Percentiles rank a stretch among this genome's conserved stretches.
These are phyloP conservation scores for Patiria pectinifera DNA, from an alignment of 53 echinoderm and acorn worm genomes.

Conservation along the genomic window DNA sequence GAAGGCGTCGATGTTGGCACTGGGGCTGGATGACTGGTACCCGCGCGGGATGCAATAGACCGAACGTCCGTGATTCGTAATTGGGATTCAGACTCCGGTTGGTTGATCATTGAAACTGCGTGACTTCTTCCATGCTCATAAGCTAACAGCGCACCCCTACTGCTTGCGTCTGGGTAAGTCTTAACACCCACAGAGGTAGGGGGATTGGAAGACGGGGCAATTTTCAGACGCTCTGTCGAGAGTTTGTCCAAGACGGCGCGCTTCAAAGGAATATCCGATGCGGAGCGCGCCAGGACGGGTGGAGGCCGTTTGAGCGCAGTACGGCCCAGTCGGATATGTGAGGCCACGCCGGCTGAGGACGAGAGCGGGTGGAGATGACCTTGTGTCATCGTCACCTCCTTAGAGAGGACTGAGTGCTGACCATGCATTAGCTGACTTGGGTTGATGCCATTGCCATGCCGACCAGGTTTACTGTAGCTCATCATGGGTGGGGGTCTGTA, in stretches of 20 bases:
- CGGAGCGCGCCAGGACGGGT: constrained; percentile 10
- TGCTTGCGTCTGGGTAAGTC: constrained; percentile 1
- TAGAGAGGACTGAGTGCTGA: neutral
- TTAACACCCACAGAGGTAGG: constrained; percentile 1
- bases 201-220: constrained; percentile 50
- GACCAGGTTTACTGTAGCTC: constrained; percentile 39
- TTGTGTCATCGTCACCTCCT: neutral
- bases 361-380: constrained; percentile 19
- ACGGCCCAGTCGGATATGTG: constrained; percentile 30
- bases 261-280: constrained; percentile 28
- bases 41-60: neutral
- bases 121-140: constrained; percentile 13
- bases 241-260: constrained; percentile 11
- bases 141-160: constrained; percentile 14
- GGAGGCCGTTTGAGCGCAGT: constrained; percentile 34
- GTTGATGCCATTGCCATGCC: constrained; percentile 4
- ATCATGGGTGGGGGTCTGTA: constrained; percentile 56
- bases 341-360: constrained; percentile 6
- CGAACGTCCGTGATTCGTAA: constrained; percentile 34
- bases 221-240: neutral
- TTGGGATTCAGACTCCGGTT: neutral
- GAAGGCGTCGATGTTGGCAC: neutral
- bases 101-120: constrained; percentile 11
- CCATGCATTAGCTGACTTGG: neutral
- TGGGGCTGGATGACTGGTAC: neutral